Evolutionary conservation across 2,888 invertebrate genomes (phyloP), one percentile per base, ranked within the genome.

Genomic region (Electrophaes corylata): DNA sequence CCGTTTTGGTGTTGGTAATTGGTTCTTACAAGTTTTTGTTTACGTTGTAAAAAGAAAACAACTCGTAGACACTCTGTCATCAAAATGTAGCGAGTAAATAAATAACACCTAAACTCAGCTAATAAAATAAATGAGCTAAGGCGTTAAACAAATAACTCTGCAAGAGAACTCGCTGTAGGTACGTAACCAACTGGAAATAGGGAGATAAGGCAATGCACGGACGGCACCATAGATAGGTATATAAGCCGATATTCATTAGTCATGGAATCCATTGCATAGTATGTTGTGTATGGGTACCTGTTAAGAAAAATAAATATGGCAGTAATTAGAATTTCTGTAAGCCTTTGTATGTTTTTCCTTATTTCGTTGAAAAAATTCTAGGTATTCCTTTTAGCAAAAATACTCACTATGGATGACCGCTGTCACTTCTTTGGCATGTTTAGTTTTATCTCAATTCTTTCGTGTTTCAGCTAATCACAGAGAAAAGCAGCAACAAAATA

Each of bases 121-220:
- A 76, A 78, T 75, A 74, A 78, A 81, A 77, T 75, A 75, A 81
- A 81, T 78, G 75, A 71, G 64, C 66, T 62, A 69, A 73, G 70
- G 70, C 76, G 71, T 76, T 81, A 77, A 78, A 76, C 76, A 76
- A 80, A 84, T 81, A 37, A 37, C 14, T 81, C 76, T 54, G 65
- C 60, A 72, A 72, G 66, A 70, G 71, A 76, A 78, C 80, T 78
- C 70, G 71, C 76, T 75, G 71, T 72, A 77, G 72, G 71, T 76
- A 84, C 72, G 71, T 76, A 84, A 71, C 75, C 81, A 76, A 77
- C 78, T 81, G 85, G 83, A 86, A 86, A 78, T 71, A 57, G 65
- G 59, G 70, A 78, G 86, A 86, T 86, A 86, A 83, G 78, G 73
- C 73, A 65, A 72, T 73, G 68, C 73, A 75, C 70, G 75, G 51